Evolutionary conservation across 2,888 invertebrate genomes (phyloP).

Genomic region (Malacosoma neustria): DNA sequence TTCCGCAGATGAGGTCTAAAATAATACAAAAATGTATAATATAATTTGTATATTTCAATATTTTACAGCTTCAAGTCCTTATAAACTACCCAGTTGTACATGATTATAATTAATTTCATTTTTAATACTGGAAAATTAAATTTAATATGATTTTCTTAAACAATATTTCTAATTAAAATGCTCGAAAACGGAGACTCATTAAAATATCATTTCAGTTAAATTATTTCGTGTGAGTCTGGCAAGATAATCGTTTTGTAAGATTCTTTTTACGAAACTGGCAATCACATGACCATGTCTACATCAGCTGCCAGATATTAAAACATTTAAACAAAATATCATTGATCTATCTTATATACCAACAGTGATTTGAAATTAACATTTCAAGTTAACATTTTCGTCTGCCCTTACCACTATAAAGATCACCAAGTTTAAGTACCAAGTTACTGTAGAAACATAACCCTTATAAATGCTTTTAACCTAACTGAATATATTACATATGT

Average conservation of each 20-base stretch:
- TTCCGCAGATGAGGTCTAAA: constrained; percentile 1
- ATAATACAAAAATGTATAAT: constrained; percentile 6
- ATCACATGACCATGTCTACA: background rate
- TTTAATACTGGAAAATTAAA: constrained; percentile 36
- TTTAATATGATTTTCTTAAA: background rate
- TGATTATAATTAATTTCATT: constrained; percentile 30
- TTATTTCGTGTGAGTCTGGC: background rate
- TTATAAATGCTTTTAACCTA: background rate
- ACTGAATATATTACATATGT: background rate
- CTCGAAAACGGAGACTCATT: constrained; percentile 8
- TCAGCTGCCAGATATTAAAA: constrained; percentile 4
- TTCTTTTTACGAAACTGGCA: no score
- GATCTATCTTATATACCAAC: no score
- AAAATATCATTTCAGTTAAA: background rate
- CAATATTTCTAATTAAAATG: constrained; percentile 9
- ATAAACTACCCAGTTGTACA: constrained; percentile 42
- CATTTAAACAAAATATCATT: no score
- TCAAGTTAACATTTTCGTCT: background rate
- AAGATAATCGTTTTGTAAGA: no score
- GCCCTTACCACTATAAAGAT: background rate
- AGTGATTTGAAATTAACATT: background rate
- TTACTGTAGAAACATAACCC: background rate
- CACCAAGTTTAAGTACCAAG: background rate
- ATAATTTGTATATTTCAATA: constrained; percentile 28
- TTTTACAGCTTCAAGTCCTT: constrained; percentile 38